phyloP scores from a whole-genome alignment of 1,140 invertebrate species.

The Pseudoatta argentina region DNA sequence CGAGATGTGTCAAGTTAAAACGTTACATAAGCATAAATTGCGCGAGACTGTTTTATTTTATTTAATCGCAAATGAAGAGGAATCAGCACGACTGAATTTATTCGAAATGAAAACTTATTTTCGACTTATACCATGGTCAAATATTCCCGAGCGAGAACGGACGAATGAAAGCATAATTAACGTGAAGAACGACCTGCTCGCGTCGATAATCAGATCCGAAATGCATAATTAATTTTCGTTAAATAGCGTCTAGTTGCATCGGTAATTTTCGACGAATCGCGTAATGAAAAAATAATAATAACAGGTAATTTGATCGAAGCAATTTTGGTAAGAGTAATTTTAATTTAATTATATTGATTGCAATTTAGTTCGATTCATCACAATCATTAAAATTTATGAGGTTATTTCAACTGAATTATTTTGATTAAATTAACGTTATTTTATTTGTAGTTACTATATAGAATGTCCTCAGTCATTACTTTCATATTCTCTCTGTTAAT shows the following conservation, averaged over 20 bases:
- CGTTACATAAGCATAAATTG: neutral
- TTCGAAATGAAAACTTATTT: constrained; percentile 38
- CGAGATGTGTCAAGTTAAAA: neutral
- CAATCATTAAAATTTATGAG: constrained; percentile 65
- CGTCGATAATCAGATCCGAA: constrained; percentile 59
- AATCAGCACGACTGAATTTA: neutral
- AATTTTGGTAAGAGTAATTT: constrained; percentile 60
- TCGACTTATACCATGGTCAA: constrained; percentile 33
- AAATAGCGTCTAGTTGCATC: constrained; percentile 63
- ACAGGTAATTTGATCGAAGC: constrained; percentile 61
- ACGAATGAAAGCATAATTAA: constrained; percentile 59
- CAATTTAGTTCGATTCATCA: constrained; percentile 61
- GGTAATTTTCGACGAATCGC: constrained; percentile 60
- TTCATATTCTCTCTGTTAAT: neutral
- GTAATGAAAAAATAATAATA: constrained; percentile 66
- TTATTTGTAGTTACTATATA: constrained; percentile 49
- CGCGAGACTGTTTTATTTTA: neutral
- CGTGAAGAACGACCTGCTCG: constrained; percentile 55
- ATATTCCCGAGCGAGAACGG: constrained; percentile 25
- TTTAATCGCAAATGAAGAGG: neutral
- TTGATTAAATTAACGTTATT: constrained; percentile 60
- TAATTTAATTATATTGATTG: constrained; percentile 65
- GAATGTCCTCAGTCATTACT: neutral
- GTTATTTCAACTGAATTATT: constrained; percentile 61
- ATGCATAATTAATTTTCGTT: constrained; percentile 64